Base-by-base conservation (phyloP, 2,888 invertebrate genomes). In the Torymus tubicola region DNA sequence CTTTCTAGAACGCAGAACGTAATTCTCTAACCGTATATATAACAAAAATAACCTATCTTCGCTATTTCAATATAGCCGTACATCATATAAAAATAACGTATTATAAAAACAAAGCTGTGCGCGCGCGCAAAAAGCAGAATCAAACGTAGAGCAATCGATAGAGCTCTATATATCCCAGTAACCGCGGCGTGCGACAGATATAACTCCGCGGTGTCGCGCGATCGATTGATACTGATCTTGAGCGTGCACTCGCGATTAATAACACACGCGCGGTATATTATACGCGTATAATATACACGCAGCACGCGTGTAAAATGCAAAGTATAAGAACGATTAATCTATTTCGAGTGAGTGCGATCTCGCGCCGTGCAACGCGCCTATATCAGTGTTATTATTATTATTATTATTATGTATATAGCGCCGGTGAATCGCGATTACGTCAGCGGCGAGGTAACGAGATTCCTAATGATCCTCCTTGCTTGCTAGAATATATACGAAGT, bases 381-480 rank as follows among this genome's bases (percentile, higher is more conserved):
- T 42, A 42, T 42, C 2, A 42, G 13, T 12, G 55, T 14, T 24
- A 64, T 78, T 78, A 78, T 78, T 63, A 79, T 79, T 73, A 42
- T 42, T 42, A 8, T 42, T n/a, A n/a, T n/a, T n/a, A n/a, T n/a
- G n/a, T n/a, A 8, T 42, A 31, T 31, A 68, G 69, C 63, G 21
- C 57, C 68, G 60, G n/a, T 67, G 78, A 67, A 78, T 78, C 67
- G 67, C 60, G 72, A 73, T 78, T 78, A 16, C 78, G 78, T 78
- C 68, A 78, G 31, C 53, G 50, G 11, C 57, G 72, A 16, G 60
- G 72, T 79, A 79, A 79, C 68, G 79, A 69, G 73, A 79, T 69
- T 79, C 79, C n/a, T 68, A 78, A 71, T 72, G 67, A 67, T 24
- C 61, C 55, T 1, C 13, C 55, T 1, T 10, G 10, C 24, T 42